Percentiles rank a stretch among this genome's conserved stretches.
phyloP scores from a whole-genome alignment of 2,888 invertebrate genomes.

The Acanthoscelides obtectus region DNA sequence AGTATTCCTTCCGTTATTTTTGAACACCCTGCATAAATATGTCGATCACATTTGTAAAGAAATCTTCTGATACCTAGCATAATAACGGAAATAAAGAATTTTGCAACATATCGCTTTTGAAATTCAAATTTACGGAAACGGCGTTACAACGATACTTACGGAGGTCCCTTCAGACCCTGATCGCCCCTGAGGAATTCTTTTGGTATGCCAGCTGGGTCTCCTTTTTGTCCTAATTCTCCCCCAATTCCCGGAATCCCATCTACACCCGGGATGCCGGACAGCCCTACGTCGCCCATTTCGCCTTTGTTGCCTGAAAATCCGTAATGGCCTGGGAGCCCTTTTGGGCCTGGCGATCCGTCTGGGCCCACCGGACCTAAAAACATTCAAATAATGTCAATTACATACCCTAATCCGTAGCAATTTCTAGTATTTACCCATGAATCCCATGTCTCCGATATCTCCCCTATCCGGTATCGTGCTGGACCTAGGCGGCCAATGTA shows the following conservation, averaged over 20 bases:
- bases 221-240: constrained; percentile 52
- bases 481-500: constrained; percentile 26
- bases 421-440: constrained; percentile 11
- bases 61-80: too few relatives aligned
- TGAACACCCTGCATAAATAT: too few relatives aligned
- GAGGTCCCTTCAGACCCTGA: constrained; percentile 44
- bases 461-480: constrained; percentile 33
- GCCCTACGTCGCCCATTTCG: constrained; percentile 44
- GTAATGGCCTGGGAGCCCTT: constrained; percentile 23
- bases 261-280: constrained; percentile 35
- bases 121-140: not conserved
- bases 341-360: constrained; percentile 28
- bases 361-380: constrained; percentile 52
- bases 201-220: constrained; percentile 53
- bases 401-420: not conserved
- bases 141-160: constrained; percentile 32
- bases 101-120: too few relatives aligned
- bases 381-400: too few relatives aligned
- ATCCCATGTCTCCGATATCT: constrained; percentile 52
- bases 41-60: too few relatives aligned
- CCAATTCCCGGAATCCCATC: constrained; percentile 46
- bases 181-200: constrained; percentile 51
- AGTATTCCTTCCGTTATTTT: too few relatives aligned
- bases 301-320: constrained; percentile 47
- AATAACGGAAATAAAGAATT: too few relatives aligned